Evolutionary conservation across 2,113 vertebrate genomes (phyloP).

Genomic region (Tympanuchus pallidicinctus): DNA sequence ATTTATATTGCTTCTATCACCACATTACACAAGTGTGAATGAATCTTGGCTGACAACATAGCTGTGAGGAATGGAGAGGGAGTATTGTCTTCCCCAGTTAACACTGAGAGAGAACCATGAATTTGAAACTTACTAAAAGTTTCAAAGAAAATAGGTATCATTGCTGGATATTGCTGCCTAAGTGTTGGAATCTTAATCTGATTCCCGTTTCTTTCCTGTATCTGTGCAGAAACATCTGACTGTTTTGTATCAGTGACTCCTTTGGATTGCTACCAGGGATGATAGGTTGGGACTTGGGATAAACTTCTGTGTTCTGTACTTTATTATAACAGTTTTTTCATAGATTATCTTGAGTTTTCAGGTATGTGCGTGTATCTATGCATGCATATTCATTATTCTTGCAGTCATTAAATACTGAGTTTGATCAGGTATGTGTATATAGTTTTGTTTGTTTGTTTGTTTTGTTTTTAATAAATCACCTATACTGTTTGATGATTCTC

Average conservation of each 20-base stretch:
- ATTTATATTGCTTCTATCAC: slow-evolving; percentile 39
- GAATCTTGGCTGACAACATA: slow-evolving; percentile 5
- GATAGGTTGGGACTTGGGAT: background rate
- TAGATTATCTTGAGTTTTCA: background rate
- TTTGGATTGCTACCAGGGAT: background rate
- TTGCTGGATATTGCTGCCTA: background rate
- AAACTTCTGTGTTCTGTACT: background rate
- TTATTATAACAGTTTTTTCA: background rate
- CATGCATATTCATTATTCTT: background rate
- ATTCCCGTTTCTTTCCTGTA: background rate
- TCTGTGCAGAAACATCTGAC: background rate
- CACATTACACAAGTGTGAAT: slow-evolving; percentile 34
- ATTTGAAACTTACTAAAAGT: slow-evolving; percentile 13
- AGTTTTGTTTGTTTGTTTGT: background rate
- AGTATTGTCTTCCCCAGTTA: background rate
- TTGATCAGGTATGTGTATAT: background rate
- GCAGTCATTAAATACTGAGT: background rate
- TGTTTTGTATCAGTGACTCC: background rate
- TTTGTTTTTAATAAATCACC: background rate
- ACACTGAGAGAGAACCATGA: background rate
- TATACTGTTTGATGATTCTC: background rate
- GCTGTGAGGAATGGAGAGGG: background rate
- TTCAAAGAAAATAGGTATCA: background rate
- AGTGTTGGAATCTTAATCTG: background rate
- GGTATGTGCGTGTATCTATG: background rate